Percentiles rank a stretch among this genome's conserved stretches.
Evolutionary conservation across 2,113 vertebrate species (phyloP).

Genomic region (Morone chrysops): DNA sequence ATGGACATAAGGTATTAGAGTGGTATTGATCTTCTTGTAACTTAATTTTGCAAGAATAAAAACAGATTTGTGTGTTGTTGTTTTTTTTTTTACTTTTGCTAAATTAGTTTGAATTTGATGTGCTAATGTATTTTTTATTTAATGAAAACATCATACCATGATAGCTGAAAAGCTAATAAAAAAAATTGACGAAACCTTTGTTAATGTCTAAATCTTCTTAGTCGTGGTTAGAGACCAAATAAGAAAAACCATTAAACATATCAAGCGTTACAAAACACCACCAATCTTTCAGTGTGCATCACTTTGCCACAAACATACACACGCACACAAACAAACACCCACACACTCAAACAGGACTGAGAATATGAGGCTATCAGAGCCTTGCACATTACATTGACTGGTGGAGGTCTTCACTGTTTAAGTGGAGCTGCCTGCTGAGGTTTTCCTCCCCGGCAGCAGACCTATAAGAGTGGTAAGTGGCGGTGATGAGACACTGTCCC

Average conservation of each 20-base stretch:
- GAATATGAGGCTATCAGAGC: slow-evolving; percentile 72
- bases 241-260: slow-evolving; percentile 16
- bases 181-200: neutral
- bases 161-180: neutral
- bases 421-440: slow-evolving; percentile 81
- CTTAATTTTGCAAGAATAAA: neutral
- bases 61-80: neutral
- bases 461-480: slow-evolving; percentile 82
- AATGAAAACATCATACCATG: neutral
- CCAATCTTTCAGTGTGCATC: slow-evolving; percentile 20
- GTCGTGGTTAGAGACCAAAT: neutral
- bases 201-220: neutral
- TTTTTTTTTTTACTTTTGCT: neutral
- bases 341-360: slow-evolving; percentile 47
- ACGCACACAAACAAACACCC: slow-evolving; percentile 22
- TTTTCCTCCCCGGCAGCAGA: slow-evolving; percentile 72
- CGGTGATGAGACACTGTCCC: slow-evolving; percentile 87
- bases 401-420: slow-evolving; percentile 82
- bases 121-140: neutral
- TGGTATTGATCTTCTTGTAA: slow-evolving; percentile 1
- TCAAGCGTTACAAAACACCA: slow-evolving; percentile 10
- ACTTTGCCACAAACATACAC: slow-evolving; percentile 8
- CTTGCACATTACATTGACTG: slow-evolving; percentile 79
- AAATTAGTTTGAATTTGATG: neutral
- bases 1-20: neutral